These are phyloP conservation scores for Drosophila falleni DNA, from an alignment of 2,888 invertebrate species.

Conservation along the genomic window DNA sequence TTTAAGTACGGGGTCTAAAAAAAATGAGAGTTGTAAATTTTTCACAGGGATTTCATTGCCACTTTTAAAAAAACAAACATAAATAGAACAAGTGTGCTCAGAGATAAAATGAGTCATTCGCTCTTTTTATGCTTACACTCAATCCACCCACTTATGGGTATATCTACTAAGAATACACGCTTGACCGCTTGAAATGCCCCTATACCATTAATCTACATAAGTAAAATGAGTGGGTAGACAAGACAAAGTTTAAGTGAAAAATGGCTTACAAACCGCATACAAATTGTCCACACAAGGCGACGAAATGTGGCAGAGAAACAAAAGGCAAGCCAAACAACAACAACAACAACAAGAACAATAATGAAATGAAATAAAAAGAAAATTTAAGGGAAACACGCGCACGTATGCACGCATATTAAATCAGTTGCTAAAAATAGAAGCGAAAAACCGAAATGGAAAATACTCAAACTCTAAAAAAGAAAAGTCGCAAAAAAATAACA, in stretches of 20 bases:
- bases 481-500: conserved; percentile 15
- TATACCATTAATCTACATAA: conserved; percentile 71
- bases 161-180: conserved; percentile 26
- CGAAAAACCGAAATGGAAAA: conserved; percentile 11
- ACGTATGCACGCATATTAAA: conserved; percentile 80
- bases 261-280: conserved; percentile 79
- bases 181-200: conserved; percentile 42
- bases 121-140: conserved; percentile 17
- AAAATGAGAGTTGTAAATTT: too few species aligned
- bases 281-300: conserved; percentile 70
- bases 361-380: conserved; percentile 37
- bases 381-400: conserved; percentile 63
- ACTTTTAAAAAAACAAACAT: not conserved
- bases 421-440: conserved; percentile 75
- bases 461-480: conserved; percentile 6
- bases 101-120: not conserved
- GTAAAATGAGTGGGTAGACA: conserved; percentile 54
- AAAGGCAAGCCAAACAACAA: conserved; percentile 14
- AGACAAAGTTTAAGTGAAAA: conserved; percentile 67
- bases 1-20: too few species aligned
- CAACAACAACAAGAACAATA: conserved; percentile 18
- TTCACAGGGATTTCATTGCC: not conserved
- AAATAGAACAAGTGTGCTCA: not conserved
- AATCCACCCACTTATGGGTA: too few species aligned
- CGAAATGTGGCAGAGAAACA: conserved; percentile 58